Conservation (phyloP, 2,888 invertebrate species). For the Cancer borealis region DNA sequence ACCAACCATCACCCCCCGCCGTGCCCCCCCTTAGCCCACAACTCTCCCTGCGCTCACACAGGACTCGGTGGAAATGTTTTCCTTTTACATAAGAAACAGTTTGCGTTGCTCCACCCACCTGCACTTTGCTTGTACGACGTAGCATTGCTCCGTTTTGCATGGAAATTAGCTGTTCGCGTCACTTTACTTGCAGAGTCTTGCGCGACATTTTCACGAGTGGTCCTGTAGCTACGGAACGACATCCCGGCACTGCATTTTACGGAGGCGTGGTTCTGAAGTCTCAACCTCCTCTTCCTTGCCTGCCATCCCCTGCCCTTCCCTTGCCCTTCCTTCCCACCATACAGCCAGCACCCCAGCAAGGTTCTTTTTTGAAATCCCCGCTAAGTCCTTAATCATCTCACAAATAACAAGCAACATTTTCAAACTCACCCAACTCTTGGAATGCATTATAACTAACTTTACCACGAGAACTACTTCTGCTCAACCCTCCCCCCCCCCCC, state of each 20-base stretch:
- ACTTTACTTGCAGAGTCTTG: background rate
- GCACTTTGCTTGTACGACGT: background rate
- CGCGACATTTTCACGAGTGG: background rate
- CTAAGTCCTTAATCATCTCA: background rate
- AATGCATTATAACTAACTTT: background rate
- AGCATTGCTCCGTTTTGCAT: conserved; percentile 33
- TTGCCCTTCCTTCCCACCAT: background rate
- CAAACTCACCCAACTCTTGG: background rate
- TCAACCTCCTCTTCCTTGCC: background rate
- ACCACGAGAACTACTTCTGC: background rate
- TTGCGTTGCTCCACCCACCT: background rate
- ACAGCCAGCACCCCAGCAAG: no score
- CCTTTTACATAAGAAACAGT: background rate
- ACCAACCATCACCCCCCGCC: background rate
- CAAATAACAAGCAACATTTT: background rate
- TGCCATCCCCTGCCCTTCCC: background rate
- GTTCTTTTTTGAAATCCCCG: no score
- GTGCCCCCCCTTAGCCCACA: background rate
- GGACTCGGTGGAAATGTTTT: background rate
- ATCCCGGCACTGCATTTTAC: background rate
- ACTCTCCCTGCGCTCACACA: background rate
- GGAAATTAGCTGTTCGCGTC: conserved; percentile 33
- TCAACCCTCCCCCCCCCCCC: no score
- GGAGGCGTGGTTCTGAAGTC: background rate
- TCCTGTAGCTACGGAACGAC: background rate